Conservation (phyloP, 2,797 vertebrate species). For the Thripadectes ignobilis region DNA sequence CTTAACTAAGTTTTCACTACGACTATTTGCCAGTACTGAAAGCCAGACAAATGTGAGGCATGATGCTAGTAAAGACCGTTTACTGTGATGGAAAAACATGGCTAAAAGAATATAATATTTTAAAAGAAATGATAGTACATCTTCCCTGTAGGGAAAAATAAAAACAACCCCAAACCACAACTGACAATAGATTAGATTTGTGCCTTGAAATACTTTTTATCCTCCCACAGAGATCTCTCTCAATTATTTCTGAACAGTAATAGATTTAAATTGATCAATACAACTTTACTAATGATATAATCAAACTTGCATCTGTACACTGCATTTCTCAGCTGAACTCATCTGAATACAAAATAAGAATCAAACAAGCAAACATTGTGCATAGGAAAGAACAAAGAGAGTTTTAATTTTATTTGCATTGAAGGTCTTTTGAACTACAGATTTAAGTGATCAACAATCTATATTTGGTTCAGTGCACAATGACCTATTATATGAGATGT, state of each 20-base stretch:
- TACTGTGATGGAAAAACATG: neutral
- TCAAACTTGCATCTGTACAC: neutral
- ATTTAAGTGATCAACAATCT: slow-evolving; percentile 61
- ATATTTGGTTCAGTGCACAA: slow-evolving; percentile 59
- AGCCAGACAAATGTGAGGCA: neutral
- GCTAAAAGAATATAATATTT: neutral
- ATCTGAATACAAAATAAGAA: slow-evolving; percentile 26
- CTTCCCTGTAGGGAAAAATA: neutral
- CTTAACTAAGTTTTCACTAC: neutral
- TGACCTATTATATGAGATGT: slow-evolving; percentile 62
- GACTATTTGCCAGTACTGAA: neutral
- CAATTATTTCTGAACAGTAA: neutral
- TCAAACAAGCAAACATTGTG: slow-evolving; percentile 32
- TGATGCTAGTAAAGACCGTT: neutral
- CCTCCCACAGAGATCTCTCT: neutral
- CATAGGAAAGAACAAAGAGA: slow-evolving; percentile 13
- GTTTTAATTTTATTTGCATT: slow-evolving; percentile 58
- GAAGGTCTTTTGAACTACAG: slow-evolving; percentile 55
- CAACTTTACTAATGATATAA: slow-evolving; percentile 19
- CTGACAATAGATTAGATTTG: neutral
- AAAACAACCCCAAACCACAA: neutral
- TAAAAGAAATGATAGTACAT: neutral
- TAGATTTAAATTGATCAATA: slow-evolving; percentile 20
- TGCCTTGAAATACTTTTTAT: neutral
- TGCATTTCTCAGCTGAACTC: slow-evolving; percentile 19